A percentile compares a stretch with the other conserved stretches of the same genome.
phyloP scores from a whole-genome alignment of 2,797 vertebrate genomes.

The Otolemur crassicaudatus region DNA sequence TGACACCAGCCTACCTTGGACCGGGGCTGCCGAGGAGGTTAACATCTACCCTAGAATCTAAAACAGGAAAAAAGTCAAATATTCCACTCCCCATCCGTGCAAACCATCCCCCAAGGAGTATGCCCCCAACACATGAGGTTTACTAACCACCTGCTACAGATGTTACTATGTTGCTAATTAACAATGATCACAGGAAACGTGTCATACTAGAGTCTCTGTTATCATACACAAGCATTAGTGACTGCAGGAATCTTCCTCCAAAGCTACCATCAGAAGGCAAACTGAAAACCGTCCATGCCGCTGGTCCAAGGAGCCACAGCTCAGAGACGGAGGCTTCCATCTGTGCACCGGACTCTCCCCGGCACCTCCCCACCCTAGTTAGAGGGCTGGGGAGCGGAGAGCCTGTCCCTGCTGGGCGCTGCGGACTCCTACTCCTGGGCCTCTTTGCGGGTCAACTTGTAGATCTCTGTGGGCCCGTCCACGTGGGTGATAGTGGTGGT shows the following conservation, averaged over 20 bases:
- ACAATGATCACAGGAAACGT: conserved; percentile 61
- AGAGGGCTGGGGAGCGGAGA: neutral
- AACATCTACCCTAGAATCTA: conserved; percentile 69
- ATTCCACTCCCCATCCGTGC: conserved; percentile 67
- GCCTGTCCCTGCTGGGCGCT: conserved; percentile 32
- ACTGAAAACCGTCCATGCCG: conserved; percentile 70
- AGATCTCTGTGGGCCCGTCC: conserved; percentile 96
- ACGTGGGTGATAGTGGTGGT: conserved; percentile 97
- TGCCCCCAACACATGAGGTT: conserved; percentile 61
- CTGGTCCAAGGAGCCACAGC: conserved; percentile 57
- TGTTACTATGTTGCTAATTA: conserved; percentile 66
- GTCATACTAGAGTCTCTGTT: conserved; percentile 61
- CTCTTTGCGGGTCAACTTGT: conserved; percentile 96
- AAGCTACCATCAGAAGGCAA: conserved; percentile 78
- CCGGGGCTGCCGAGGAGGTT: conserved; percentile 69
- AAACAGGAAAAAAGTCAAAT: conserved; percentile 67
- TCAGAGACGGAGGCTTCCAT: conserved; percentile 13
- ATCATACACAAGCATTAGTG: conserved; percentile 65
- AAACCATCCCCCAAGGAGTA: conserved; percentile 70
- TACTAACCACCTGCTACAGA: conserved; percentile 72
- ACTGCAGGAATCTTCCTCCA: conserved; percentile 74
- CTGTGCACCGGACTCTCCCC: neutral
- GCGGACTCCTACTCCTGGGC: conserved; percentile 92
- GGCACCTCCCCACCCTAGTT: neutral
- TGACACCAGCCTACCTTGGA: conserved; percentile 55